phyloP scores from a whole-genome alignment of 2,797 vertebrate species.

The Rousettus madagascariensis region DNA sequence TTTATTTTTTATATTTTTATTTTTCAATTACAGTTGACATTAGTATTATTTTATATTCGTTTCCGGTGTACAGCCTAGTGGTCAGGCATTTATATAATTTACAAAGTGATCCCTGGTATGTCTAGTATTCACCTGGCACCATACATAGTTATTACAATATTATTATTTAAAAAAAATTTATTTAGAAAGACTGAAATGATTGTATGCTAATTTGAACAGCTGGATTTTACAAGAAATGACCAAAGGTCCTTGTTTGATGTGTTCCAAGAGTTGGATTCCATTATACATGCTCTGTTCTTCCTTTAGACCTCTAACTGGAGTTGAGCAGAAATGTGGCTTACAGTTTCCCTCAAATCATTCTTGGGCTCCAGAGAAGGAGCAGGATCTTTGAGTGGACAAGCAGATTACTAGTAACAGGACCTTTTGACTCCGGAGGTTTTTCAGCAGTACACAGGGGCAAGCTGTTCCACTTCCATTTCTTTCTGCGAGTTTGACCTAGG shows the following conservation, averaged over 20 bases:
- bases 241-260: background rate
- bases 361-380: background rate
- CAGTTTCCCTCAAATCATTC: background rate
- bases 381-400: background rate
- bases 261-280: background rate
- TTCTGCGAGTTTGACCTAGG: background rate
- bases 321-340: background rate
- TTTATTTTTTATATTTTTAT: too few relatives aligned
- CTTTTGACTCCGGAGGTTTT: background rate
- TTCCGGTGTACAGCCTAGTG: too few relatives aligned
- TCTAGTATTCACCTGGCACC: too few relatives aligned
- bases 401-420: background rate
- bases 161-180: background rate
- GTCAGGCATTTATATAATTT: too few relatives aligned
- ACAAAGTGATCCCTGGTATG: too few relatives aligned
- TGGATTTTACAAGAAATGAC: background rate
- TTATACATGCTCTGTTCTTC: background rate
- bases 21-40: too few relatives aligned
- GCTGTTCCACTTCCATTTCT: background rate
- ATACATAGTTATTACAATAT: too few relatives aligned
- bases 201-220: background rate
- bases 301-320: background rate
- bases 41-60: too few relatives aligned
- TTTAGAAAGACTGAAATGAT: conserved; percentile 12
- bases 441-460: background rate